A percentile compares a stretch with the other conserved stretches of the same genome.
These are phyloP conservation scores for Pristionchus exspectatus DNA, from an alignment of 2,888 invertebrate genomes.

Conservation along the genomic window DNA sequence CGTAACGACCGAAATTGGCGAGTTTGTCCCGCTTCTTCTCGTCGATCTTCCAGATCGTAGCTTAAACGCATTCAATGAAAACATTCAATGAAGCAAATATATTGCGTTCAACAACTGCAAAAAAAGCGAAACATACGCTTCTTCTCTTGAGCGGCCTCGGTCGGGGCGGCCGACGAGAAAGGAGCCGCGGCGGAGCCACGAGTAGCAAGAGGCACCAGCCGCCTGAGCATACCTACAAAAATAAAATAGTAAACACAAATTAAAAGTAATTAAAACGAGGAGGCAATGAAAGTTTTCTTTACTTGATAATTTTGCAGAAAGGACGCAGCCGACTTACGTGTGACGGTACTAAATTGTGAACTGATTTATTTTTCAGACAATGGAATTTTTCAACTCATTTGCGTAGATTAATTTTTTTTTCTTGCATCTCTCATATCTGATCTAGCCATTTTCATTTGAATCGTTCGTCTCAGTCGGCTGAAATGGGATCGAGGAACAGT, in stretches of 20 bases:
- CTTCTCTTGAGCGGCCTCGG: constrained; percentile 51
- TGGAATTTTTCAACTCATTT: not conserved
- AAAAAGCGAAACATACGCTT: constrained; percentile 40
- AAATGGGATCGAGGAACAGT: constrained; percentile 37
- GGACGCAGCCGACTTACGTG: not conserved
- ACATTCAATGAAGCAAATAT: not conserved
- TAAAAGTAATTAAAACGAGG: not conserved
- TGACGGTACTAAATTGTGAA: not conserved
- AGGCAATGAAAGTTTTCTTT: not conserved
- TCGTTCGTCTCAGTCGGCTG: constrained; percentile 34
- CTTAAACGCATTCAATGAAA: constrained; percentile 58
- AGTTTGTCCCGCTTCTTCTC: constrained; percentile 72
- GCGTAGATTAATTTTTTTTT: not conserved
- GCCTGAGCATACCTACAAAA: constrained; percentile 50
- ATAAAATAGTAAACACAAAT: not conserved
- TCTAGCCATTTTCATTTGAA: not conserved
- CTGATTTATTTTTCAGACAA: not conserved
- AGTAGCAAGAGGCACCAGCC: constrained; percentile 48
- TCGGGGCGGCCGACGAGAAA: constrained; percentile 38
- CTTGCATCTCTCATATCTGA: not conserved
- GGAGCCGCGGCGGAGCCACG: constrained; percentile 50
- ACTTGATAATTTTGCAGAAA: not conserved
- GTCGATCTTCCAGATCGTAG: constrained; percentile 76
- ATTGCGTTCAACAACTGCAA: no score
- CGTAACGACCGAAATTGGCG: constrained; percentile 88